These are phyloP conservation scores for Fragum fragum DNA, from an alignment of 2,888 invertebrate genomes.

Conservation along the genomic window DNA sequence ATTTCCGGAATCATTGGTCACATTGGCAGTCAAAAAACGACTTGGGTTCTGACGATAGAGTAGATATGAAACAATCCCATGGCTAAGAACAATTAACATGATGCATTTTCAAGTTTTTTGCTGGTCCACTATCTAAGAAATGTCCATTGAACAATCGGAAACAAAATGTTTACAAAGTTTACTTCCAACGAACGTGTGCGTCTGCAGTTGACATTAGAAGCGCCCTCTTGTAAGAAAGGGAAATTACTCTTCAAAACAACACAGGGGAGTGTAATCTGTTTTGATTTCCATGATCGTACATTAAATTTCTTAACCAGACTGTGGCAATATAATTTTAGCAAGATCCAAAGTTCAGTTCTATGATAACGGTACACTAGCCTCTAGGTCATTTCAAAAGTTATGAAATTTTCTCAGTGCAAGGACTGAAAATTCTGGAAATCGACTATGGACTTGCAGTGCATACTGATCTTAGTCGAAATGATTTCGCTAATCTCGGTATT, in stretches of 20 bases:
- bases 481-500: too few relatives aligned
- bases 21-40: constrained; percentile 34
- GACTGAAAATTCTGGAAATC: too few relatives aligned
- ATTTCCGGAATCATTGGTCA: constrained; percentile 10
- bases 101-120: constrained; percentile 30
- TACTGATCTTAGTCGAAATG: too few relatives aligned
- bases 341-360: too few relatives aligned
- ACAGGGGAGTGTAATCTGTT: too few relatives aligned
- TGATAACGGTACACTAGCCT: too few relatives aligned
- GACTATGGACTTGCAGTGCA: too few relatives aligned
- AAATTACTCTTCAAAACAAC: constrained; percentile 12
- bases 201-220: constrained; percentile 29
- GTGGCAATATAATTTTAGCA: too few relatives aligned
- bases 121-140: neutral
- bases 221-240: constrained; percentile 42
- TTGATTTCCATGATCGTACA: too few relatives aligned
- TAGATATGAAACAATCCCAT: constrained; percentile 64
- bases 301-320: too few relatives aligned
- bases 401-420: too few relatives aligned
- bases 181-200: constrained; percentile 31
- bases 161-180: constrained; percentile 20
- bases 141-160: neutral
- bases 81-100: constrained; percentile 69
- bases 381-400: too few relatives aligned
- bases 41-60: constrained; percentile 52